Evolutionary conservation across 2,888 invertebrate species (phyloP).

Genomic region (Pseudanteris insignis): DNA sequence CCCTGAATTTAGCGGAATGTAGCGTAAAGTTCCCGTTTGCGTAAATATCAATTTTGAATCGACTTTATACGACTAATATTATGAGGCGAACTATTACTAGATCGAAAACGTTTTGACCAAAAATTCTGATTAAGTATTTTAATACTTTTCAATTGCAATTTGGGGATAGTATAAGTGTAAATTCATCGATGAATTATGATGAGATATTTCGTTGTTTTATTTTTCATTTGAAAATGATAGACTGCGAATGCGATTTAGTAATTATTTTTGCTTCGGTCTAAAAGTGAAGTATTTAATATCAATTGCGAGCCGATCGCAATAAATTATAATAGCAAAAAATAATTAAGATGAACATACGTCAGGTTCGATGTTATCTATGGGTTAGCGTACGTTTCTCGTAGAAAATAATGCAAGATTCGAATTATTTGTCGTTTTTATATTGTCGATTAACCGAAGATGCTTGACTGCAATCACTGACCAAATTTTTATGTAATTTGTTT

Average conservation of each 20-base stretch:
- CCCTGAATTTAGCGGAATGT: constrained; percentile 26
- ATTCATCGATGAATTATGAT: not conserved
- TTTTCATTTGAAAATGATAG: too few species aligned
- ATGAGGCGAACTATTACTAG: constrained; percentile 23
- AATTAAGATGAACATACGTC: constrained; percentile 20
- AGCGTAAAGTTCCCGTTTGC: constrained; percentile 31
- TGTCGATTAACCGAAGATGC: constrained; percentile 26
- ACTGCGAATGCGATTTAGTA: constrained; percentile 16
- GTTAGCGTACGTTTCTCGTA: constrained; percentile 34
- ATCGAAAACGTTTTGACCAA: constrained; percentile 20
- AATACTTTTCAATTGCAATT: not conserved
- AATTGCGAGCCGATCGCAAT: constrained; percentile 14
- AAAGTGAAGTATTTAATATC: constrained; percentile 7
- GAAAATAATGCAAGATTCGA: constrained; percentile 29
- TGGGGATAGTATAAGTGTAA: not conserved
- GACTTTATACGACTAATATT: too few species aligned
- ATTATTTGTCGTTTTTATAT: constrained; percentile 8
- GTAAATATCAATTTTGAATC: constrained; percentile 1
- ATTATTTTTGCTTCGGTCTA: constrained; percentile 15
- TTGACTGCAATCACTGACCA: constrained; percentile 31
- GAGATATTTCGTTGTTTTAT: not conserved
- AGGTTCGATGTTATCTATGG: constrained; percentile 37
- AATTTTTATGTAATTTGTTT: constrained; percentile 36
- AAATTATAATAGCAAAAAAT: constrained; percentile 16
- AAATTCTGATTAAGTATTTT: too few species aligned